Evolutionary conservation across 2,113 vertebrate genomes (phyloP).

Genomic region (Corynorhinus townsendii): DNA sequence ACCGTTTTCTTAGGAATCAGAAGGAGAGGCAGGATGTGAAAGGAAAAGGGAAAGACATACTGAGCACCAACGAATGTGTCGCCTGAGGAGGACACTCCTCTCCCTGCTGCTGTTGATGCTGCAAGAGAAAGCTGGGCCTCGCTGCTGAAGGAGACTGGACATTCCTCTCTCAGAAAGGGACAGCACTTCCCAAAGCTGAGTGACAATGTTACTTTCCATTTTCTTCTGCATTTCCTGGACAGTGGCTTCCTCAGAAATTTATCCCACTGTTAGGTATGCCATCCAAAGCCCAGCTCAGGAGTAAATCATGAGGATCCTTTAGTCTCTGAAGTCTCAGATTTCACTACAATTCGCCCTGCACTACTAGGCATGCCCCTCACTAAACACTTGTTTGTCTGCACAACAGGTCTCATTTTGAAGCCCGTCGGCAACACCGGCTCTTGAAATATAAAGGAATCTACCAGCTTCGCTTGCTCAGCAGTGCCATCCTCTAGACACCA

Average conservation of each 20-base stretch:
- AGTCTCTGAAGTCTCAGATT: neutral
- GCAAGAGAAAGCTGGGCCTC: neutral
- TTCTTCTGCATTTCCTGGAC: neutral
- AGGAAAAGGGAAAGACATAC: too few species aligned
- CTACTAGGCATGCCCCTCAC: neutral
- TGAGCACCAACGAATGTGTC: too few species aligned
- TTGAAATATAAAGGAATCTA: neutral
- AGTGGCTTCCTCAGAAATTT: neutral
- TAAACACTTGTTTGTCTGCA: neutral
- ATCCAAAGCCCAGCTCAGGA: neutral
- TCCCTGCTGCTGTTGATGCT: neutral
- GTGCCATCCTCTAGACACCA: neutral
- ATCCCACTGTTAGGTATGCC: neutral
- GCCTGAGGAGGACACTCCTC: too few species aligned
- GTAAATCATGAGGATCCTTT: neutral
- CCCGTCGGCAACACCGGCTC: neutral
- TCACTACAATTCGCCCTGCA: neutral
- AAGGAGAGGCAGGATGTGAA: too few species aligned
- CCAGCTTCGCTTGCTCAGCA: neutral
- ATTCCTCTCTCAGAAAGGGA: neutral
- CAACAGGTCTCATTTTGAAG: neutral
- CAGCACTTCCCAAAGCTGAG: neutral
- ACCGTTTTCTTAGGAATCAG: too few species aligned
- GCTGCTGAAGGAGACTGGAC: neutral
- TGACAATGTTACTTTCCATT: neutral